phyloP scores from a whole-genome alignment of 2,797 vertebrate species.

The Muscicapa comitata region DNA sequence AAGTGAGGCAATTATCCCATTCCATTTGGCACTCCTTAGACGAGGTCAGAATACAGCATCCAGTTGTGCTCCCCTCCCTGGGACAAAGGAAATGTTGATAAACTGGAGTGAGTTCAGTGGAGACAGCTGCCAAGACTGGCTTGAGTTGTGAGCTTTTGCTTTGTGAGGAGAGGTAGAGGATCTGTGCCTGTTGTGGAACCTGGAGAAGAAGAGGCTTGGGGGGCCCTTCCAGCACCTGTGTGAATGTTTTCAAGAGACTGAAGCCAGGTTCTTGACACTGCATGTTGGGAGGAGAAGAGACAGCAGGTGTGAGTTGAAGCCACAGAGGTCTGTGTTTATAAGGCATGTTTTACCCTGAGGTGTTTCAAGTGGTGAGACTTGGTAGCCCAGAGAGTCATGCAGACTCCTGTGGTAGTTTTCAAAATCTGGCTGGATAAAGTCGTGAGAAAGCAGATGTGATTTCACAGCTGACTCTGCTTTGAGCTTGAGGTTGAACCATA shows the following conservation, averaged over 20 bases:
- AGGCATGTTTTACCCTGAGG: not conserved
- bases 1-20: not conserved
- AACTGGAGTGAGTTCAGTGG: not conserved
- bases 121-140: not conserved
- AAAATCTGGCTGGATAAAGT: not conserved
- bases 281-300: not conserved
- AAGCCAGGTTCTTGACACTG: not conserved
- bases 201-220: not conserved
- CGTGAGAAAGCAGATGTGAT: not conserved
- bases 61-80: not conserved
- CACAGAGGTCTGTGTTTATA: rapidly evolving
- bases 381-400: not conserved
- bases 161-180: not conserved
- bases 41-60: rapidly evolving
- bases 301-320: not conserved
- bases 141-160: not conserved
- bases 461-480: not conserved
- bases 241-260: not conserved
- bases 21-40: not conserved
- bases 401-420: not conserved
- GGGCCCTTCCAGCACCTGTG: not conserved
- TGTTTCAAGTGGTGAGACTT: not conserved
- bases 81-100: not conserved
- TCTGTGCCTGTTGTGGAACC: not conserved
- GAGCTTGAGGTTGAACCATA: not conserved